phyloP scores from a whole-genome alignment of 2,888 invertebrate species.

The Drosophila gaucha region DNA sequence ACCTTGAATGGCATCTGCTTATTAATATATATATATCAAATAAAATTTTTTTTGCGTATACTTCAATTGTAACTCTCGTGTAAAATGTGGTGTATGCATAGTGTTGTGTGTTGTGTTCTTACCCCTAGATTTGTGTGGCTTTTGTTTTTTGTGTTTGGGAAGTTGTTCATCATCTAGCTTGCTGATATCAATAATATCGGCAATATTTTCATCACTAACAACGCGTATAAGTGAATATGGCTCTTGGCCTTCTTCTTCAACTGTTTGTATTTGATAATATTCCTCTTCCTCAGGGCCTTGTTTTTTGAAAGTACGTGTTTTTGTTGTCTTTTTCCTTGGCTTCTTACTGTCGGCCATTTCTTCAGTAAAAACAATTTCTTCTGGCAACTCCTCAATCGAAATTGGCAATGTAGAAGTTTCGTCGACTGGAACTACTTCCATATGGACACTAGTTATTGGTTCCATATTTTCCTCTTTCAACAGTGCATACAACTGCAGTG shows the following conservation, averaged over 20 bases:
- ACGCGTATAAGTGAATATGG: constrained; percentile 84
- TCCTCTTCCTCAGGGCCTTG: constrained; percentile 81
- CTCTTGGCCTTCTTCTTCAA: constrained; percentile 85
- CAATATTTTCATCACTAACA: constrained; percentile 81
- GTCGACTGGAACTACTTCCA: constrained; percentile 79
- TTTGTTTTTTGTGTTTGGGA: constrained; percentile 76
- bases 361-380: constrained; percentile 80
- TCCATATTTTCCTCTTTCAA: constrained; percentile 80
- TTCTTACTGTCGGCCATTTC: constrained; percentile 81
- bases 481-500: constrained; percentile 84
- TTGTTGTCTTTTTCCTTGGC: constrained; percentile 82
- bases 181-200: constrained; percentile 83
- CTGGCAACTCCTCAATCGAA: constrained; percentile 81
- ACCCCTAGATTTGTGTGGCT: constrained; percentile 81
- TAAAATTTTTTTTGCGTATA: constrained; percentile 43
- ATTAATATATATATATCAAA: no score
- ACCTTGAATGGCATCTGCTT: neutral
- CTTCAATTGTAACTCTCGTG: constrained; percentile 39
- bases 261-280: constrained; percentile 85
- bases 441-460: constrained; percentile 80
- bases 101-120: constrained; percentile 79
- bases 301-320: constrained; percentile 85
- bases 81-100: constrained; percentile 58
- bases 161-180: constrained; percentile 81
- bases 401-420: constrained; percentile 65